phyloP scores from a whole-genome alignment of 2,113 vertebrate species.

The Corythaeola cristata region DNA sequence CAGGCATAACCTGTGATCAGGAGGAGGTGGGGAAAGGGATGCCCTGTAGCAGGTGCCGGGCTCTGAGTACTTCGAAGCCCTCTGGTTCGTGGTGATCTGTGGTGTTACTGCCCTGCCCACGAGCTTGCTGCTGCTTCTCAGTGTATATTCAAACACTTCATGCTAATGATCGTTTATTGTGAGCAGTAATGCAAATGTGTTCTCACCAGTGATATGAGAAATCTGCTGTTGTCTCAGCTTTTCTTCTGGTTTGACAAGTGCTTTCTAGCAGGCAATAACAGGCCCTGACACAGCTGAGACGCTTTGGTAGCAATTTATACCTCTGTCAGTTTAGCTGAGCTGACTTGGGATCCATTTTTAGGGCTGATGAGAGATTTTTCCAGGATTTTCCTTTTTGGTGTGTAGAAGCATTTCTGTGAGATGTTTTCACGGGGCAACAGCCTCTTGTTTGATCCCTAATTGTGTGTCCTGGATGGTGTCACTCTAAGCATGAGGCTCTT shows the following conservation, averaged over 20 bases:
- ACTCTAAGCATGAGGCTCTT: background rate
- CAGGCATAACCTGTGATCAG: background rate
- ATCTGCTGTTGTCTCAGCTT: conserved; percentile 13
- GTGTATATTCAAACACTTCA: background rate
- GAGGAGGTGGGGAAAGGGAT: background rate
- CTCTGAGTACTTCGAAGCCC: background rate
- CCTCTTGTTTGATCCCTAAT: background rate
- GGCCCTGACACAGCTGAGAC: background rate
- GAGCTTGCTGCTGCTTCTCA: background rate
- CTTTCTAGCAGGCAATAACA: background rate
- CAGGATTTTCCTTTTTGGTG: background rate
- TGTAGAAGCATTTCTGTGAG: background rate
- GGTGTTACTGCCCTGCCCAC: background rate
- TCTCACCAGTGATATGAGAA: background rate
- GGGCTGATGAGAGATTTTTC: background rate
- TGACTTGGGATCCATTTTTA: background rate
- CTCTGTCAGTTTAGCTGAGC: background rate
- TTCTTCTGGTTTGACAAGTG: conserved; percentile 5
- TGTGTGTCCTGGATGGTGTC: rapidly evolving
- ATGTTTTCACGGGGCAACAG: background rate
- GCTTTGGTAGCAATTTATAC: background rate
- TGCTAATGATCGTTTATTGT: background rate
- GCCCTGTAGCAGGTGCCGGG: background rate
- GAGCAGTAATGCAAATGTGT: background rate
- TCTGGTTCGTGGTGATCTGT: background rate